Conservation (phyloP, 1,140 invertebrate genomes). For the Drepana arcuata region DNA sequence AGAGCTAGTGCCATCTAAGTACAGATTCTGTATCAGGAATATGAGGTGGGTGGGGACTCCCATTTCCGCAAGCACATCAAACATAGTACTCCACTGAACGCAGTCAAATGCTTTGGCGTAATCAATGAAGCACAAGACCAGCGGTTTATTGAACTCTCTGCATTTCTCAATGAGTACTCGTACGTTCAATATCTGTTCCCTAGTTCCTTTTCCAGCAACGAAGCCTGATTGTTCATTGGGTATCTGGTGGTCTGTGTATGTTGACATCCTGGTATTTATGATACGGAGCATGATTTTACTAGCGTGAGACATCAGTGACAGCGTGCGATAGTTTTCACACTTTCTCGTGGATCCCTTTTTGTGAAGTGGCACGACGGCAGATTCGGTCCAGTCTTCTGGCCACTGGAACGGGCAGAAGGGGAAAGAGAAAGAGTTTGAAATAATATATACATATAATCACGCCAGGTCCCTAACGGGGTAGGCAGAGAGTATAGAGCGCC, state of each 20-base stretch:
- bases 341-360: background rate
- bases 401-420: too few relatives aligned
- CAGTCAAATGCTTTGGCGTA: conserved; percentile 15
- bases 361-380: background rate
- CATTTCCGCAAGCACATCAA: conserved; percentile 5
- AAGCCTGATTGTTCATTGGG: conserved; percentile 14
- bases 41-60: conserved; percentile 8
- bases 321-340: conserved; percentile 6
- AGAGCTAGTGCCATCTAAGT: background rate
- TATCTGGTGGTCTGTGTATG: conserved; percentile 9
- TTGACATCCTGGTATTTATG: conserved; percentile 9
- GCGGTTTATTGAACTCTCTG: conserved; percentile 6
- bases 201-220: conserved; percentile 15
- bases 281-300: conserved; percentile 17
- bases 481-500: too few relatives aligned
- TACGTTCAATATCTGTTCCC: conserved; percentile 19
- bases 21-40: conserved; percentile 2
- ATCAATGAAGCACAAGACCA: conserved; percentile 6
- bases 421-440: too few relatives aligned
- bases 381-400: background rate
- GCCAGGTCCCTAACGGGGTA: too few relatives aligned
- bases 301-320: conserved; percentile 11
- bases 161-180: conserved; percentile 12
- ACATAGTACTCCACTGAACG: conserved; percentile 9
- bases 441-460: too few relatives aligned